These are phyloP conservation scores for Anser cygnoides DNA, from an alignment of 2,113 vertebrate species.

Conservation along the genomic window DNA sequence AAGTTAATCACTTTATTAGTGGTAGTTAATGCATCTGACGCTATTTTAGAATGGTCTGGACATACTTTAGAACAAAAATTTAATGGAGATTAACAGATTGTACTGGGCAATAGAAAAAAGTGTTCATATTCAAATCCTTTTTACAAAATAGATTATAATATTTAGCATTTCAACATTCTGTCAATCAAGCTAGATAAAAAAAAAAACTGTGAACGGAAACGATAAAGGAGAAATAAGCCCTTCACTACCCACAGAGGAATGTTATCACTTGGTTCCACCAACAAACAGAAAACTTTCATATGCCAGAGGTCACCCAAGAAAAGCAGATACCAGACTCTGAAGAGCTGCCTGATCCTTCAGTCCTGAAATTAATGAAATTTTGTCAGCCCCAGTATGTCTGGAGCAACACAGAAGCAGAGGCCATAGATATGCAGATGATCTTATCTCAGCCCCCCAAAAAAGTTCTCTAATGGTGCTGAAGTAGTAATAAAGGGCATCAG, in stretches of 20 bases:
- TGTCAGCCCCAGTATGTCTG: not conserved
- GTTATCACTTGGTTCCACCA: not conserved
- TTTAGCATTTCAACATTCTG: not conserved
- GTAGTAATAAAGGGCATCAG: not conserved
- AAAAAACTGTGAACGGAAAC: not conserved
- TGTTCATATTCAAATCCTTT: not conserved
- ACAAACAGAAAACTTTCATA: constrained; percentile 15
- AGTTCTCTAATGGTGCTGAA: not conserved
- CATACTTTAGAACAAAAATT: not conserved
- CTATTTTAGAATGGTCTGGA: not conserved
- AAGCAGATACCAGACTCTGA: constrained; percentile 22
- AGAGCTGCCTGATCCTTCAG: constrained; percentile 8
- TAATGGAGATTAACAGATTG: not conserved
- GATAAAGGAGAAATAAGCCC: constrained; percentile 3
- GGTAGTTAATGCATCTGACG: not conserved
- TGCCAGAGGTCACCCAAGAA: constrained; percentile 44
- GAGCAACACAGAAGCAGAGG: not conserved
- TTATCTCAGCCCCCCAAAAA: not conserved
- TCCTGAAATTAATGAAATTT: not conserved
- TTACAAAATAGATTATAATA: not conserved
- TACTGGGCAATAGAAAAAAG: not conserved
- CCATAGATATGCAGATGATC: not conserved
- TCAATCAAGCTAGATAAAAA: not conserved
- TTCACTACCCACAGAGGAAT: not conserved
- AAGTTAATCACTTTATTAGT: not conserved